Base-by-base conservation (phyloP, 2,888 invertebrate species). In the Sinohyriopsis cumingii region DNA sequence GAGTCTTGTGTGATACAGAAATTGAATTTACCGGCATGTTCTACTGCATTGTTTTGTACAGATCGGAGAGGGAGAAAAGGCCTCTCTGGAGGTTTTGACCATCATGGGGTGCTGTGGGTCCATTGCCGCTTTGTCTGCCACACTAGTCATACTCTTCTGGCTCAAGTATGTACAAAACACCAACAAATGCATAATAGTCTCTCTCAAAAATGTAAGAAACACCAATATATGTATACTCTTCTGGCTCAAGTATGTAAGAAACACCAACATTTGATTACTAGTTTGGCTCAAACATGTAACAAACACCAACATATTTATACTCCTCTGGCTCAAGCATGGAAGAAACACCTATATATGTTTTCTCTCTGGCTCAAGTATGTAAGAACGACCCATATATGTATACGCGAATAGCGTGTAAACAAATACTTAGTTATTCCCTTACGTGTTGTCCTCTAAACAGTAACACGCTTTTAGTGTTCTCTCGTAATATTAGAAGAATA, bases 101-200 rank as follows among this genome's bases (percentile, higher is more conserved):
- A 60, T 68, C 7, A 67, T 80, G 28, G 80, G 80, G 20, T 77
- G 78, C 45, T 71, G 76, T 54, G 57, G 76, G 53, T 82, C 80
- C 15, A 73, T 80, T 12, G 68, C 72, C 1, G 77, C 78, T 0
- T 65, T 77, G 22, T 59, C 71, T 6, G 72, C 79, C 33, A 76
- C 80, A 20, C 55, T 81, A 3, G 55, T 76, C 9, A 75, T 76
- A 15, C 64, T 80, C 24, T 57, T 80, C 1, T 78, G 78, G 68
- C 72, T 79, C 25, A 75, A 77, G 82, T 82, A 71, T 60, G 66
- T 60, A 45, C 12, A 12, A 45, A 19, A 25, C 15, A n/a, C 54
- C 57, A 22, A 33, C 7, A 33, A 7, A 33, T 33, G 33, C 25
- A 75, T 79, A 18, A 54, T 81, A 3, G 54, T 76, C 9, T 76